phyloP scores from a whole-genome alignment of 2,888 invertebrate species.

The Nymphalis polychloros region DNA sequence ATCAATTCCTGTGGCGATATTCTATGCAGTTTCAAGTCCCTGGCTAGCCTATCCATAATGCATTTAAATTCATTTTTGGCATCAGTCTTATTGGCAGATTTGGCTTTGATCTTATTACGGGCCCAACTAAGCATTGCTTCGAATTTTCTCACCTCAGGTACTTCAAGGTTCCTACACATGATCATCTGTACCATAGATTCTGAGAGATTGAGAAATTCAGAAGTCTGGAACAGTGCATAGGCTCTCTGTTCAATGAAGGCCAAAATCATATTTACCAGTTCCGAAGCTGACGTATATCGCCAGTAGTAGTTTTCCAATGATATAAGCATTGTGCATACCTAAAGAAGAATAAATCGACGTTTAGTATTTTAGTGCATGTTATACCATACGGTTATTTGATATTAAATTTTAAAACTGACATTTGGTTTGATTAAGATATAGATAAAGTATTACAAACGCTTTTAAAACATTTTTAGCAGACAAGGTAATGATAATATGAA shows the following conservation, averaged over 20 bases:
- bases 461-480: not conserved
- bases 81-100: slow-evolving; percentile 89
- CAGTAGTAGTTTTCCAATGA: slow-evolving; percentile 97
- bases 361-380: not conserved
- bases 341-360: slow-evolving; percentile 33
- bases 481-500: not conserved
- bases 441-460: not conserved
- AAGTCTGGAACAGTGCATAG: slow-evolving; percentile 90
- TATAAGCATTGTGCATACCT: slow-evolving; percentile 95
- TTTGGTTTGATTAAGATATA: not conserved
- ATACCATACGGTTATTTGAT: not conserved
- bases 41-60: slow-evolving; percentile 94
- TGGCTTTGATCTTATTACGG: slow-evolving; percentile 89
- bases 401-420: too few species aligned
- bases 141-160: slow-evolving; percentile 94
- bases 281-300: slow-evolving; percentile 96
- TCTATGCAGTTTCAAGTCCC: slow-evolving; percentile 93
- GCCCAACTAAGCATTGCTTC: slow-evolving; percentile 97
- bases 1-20: slow-evolving; percentile 96
- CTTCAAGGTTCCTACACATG: slow-evolving; percentile 94
- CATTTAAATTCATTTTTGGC: slow-evolving; percentile 94
- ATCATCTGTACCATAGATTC: slow-evolving; percentile 98
- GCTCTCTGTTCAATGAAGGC: slow-evolving; percentile 94
- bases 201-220: slow-evolving; percentile 92
- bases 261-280: slow-evolving; percentile 96